Evolutionary conservation across 2,888 invertebrate genomes (phyloP).

Genomic region (Melieria crassipennis): DNA sequence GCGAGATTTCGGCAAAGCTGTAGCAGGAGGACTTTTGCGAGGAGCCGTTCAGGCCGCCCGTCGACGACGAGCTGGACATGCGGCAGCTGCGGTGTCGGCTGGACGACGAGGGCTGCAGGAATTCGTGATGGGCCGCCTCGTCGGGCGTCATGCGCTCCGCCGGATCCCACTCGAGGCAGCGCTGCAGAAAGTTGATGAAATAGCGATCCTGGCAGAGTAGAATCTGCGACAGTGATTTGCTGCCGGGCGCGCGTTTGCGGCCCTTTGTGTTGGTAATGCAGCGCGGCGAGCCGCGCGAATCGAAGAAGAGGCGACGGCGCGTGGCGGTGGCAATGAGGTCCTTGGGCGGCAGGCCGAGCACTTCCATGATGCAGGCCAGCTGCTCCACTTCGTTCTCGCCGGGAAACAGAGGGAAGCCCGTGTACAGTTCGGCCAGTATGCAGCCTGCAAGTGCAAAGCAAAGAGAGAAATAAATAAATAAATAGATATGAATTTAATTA

Average conservation of each 20-base stretch:
- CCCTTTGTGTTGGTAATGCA: slow-evolving; percentile 94
- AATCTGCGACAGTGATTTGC: slow-evolving; percentile 82
- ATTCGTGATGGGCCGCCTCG: slow-evolving; percentile 90
- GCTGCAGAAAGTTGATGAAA: slow-evolving; percentile 90
- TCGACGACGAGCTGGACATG: slow-evolving; percentile 61
- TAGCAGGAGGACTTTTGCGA: slow-evolving; percentile 63
- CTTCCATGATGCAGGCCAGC: slow-evolving; percentile 96
- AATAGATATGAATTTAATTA: too few species aligned
- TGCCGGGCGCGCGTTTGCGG: slow-evolving; percentile 87
- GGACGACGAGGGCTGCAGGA: slow-evolving; percentile 74
- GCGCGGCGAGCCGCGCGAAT: slow-evolving; percentile 88
- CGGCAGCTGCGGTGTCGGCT: slow-evolving; percentile 62
- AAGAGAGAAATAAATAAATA: not conserved
- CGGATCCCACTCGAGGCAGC: slow-evolving; percentile 95
- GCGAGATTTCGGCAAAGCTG: slow-evolving; percentile 60
- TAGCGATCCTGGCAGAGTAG: slow-evolving; percentile 86
- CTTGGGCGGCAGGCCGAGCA: slow-evolving; percentile 89
- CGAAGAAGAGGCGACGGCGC: slow-evolving; percentile 86
- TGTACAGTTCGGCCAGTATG: slow-evolving; percentile 94
- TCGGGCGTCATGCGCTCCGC: slow-evolving; percentile 90
- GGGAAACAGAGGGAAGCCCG: slow-evolving; percentile 94
- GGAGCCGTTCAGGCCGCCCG: slow-evolving; percentile 59
- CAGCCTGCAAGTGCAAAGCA: slow-evolving; percentile 72
- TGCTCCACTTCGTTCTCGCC: slow-evolving; percentile 98
- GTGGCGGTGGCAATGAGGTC: slow-evolving; percentile 87